Evolutionary conservation across 2,888 invertebrate genomes (phyloP).

Genomic region (Pollenia amentaria): DNA sequence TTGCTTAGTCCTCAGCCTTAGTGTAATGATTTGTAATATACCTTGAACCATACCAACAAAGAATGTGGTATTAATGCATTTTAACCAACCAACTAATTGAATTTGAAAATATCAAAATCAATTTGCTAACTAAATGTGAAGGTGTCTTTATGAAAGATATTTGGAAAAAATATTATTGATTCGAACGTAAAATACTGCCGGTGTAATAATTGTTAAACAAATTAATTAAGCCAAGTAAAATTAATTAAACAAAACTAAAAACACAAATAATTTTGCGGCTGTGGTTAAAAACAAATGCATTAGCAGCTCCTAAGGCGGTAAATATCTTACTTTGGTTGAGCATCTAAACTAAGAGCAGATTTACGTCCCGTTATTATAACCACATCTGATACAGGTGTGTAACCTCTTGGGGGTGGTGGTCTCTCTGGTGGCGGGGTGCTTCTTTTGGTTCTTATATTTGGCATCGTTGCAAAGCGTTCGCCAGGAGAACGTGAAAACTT

Average conservation of each 20-base stretch:
- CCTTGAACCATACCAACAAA: conserved; percentile 9
- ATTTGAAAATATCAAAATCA: too few species aligned
- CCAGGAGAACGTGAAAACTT: conserved; percentile 86
- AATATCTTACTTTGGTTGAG: conserved; percentile 76
- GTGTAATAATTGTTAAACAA: conserved; percentile 38
- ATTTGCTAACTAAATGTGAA: too few species aligned
- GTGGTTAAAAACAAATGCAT: conserved; percentile 61
- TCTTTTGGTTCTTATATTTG: conserved; percentile 84
- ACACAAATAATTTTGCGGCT: conserved; percentile 37
- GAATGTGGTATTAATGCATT: conserved; percentile 19
- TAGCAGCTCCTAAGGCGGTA: conserved; percentile 59
- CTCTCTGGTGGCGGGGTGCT: conserved; percentile 85
- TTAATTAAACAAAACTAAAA: conserved; percentile 50
- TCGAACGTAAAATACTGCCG: neutral
- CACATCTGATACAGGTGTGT: conserved; percentile 84
- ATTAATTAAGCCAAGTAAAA: conserved; percentile 48
- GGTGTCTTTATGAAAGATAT: conserved; percentile 11
- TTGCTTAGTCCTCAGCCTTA: conserved; percentile 3
- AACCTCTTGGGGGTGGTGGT: conserved; percentile 87
- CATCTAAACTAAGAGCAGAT: conserved; percentile 84
- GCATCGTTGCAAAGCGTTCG: conserved; percentile 90
- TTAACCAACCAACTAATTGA: neutral
- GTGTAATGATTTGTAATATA: conserved; percentile 12
- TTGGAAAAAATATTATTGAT: neutral
- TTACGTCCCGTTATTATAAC: conserved; percentile 87